Base-by-base conservation (phyloP, 2,797 vertebrate species). In the Anableps anableps region DNA sequence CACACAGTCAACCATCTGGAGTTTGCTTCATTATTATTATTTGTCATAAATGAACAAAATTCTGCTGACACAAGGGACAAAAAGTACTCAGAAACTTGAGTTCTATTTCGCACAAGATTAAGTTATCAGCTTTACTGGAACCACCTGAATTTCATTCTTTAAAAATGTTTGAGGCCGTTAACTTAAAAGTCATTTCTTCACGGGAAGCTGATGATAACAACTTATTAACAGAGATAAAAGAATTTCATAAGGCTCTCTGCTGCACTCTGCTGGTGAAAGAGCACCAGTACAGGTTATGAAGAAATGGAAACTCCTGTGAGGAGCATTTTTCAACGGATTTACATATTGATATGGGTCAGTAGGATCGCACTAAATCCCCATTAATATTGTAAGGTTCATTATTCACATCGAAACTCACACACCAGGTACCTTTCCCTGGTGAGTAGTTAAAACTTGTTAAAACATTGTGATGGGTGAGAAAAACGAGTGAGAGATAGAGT, bases 261-360 rank as follows among this genome's bases (percentile, higher is more conserved):
- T 79, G 26, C 82, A 7, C 16, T 4, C 82, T 79, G 13, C 47
- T 77, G 48, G 47, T 14, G 34, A 68, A 38, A 4, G 62, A 66
- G 60, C 34, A 66, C 3, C 23, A 68, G 9, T 68, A 21, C 64
- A 68, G 19, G 36, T 41, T 13, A 34, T 11, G 36, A 13, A 41
- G 34, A 41, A 68, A 68, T 9, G 9, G 21, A 68, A 41, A 9
- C 51, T 53, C 48, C 48, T 50, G 2, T 21, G 48, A 16, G 1
- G 48, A 5, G 48, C 48, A 16, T 50, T 51, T 21, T 23, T 66
- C 21, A 1, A 38, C 3, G 4, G 21, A 41, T 41, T 23, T 68
- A 19, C 19, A 1, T 2, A 62, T 19, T 7, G 5, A 62, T 17
- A 17, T 62, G 5, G 7, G 29, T 31, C 58, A 17, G 11, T 7